Percentiles rank a stretch among this genome's conserved stretches.
These are phyloP conservation scores for Labrus mixtus DNA, from an alignment of 2,113 vertebrate genomes.

Conservation along the genomic window DNA sequence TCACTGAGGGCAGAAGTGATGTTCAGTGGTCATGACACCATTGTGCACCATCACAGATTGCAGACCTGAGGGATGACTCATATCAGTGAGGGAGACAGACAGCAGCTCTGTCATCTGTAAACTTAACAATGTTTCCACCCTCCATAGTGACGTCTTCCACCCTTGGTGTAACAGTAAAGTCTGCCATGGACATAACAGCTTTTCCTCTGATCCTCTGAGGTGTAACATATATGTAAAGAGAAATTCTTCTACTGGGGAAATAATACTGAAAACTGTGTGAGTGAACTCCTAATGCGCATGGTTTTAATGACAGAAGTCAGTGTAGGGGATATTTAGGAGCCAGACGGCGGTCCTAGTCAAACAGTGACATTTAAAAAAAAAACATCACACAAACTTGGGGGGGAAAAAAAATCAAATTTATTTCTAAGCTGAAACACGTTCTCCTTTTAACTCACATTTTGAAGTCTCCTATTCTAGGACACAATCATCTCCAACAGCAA, in stretches of 20 bases:
- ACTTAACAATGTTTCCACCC: background rate
- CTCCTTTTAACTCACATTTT: constrained; percentile 51
- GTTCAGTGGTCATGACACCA: background rate
- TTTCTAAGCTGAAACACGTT: constrained; percentile 69
- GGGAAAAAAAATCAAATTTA: constrained; percentile 64
- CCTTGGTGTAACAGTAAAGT: background rate
- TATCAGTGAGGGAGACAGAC: too few species aligned
- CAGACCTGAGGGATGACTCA: background rate
- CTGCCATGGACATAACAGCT: background rate
- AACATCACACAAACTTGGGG: constrained; percentile 47
- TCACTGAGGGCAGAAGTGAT: background rate
- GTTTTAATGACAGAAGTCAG: background rate
- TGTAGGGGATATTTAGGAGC: background rate
- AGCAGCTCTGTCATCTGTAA: background rate
- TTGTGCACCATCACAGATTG: background rate
- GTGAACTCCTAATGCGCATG: background rate
- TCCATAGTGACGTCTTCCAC: background rate
- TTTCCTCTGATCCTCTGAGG: background rate
- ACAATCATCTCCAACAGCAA: constrained; percentile 42
- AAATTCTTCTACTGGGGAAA: too few species aligned
- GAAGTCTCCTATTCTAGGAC: constrained; percentile 42
- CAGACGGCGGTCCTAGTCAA: too few species aligned
- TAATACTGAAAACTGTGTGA: background rate
- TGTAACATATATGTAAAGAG: too few species aligned
- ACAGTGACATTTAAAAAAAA: constrained; percentile 1